Conservation (phyloP, 2,797 vertebrate genomes). For the Semaprochilodus insignis region DNA sequence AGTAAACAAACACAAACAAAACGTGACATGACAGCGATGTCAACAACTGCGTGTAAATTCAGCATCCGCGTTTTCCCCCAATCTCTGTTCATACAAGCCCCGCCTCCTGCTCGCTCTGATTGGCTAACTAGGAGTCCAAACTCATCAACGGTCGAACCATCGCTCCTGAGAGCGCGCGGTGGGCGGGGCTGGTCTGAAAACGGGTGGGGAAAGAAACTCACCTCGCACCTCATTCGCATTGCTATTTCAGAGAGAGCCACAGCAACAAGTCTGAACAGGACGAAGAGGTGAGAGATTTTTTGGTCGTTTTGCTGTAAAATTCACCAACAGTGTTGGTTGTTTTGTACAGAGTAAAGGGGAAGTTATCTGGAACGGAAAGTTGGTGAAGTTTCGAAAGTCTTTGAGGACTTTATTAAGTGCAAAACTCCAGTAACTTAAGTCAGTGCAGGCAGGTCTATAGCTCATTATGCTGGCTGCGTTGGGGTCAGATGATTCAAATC, state of each 20-base stretch:
- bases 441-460: not conserved
- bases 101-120: not conserved
- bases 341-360: not conserved
- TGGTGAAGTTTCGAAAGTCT: not conserved
- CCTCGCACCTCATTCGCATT: not conserved
- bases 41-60: not conserved
- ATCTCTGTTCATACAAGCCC: not conserved
- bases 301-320: not conserved
- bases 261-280: conserved; percentile 39
- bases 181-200: not conserved
- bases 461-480: no score
- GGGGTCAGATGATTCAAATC: no score
- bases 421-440: not conserved
- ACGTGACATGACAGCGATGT: not conserved
- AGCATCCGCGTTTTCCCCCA: not conserved
- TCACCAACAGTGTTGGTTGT: not conserved
- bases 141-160: not conserved
- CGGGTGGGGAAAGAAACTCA: not conserved
- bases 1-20: not conserved
- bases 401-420: not conserved
- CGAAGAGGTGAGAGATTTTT: conserved; percentile 27
- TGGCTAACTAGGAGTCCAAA: not conserved
- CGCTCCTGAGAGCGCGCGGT: not conserved
- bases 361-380: not conserved
- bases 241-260: conserved; percentile 21